Evolutionary conservation across 2,797 vertebrate genomes (phyloP), one percentile per base, ranked within the genome.

Genomic region (Sparus aurata): DNA sequence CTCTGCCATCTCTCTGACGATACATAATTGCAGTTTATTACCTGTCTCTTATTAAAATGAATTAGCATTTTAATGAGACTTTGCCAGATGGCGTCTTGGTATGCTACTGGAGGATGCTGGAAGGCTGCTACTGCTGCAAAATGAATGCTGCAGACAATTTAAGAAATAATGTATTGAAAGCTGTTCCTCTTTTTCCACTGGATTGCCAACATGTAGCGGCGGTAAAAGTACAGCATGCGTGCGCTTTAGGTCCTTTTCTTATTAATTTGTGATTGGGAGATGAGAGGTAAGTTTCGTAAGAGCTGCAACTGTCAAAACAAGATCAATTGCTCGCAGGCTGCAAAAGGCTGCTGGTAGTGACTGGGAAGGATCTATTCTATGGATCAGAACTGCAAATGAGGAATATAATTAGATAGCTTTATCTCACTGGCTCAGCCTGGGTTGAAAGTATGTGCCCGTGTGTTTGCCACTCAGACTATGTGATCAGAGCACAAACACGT

Each of bases 21-120:
- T 94, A 96, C 92, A 90, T 96, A 96, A 96, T 96, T 96, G 95
- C 93, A 95, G 94, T 95, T 96, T 96, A 96, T 97, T 96, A 96
- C 94, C 92, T 93, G 94, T 93, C 93, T 95, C 92, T 95, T 96
- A 96, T 97, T 96, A 96, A 95, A 96, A 96, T 91, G 94, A 95
- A 96, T 97, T 96, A 95, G 95, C 96, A 96, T 97, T 95, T 96
- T 95, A 95, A 92, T 89, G 93, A 95, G 94, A 73, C 87, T 90
- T 89, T 95, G 92, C 92, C 94, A 95, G 95, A 95, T 95, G 94
- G 95, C 72, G 86, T 89, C 91, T 94, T 92, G 91, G 93, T 94
- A 81, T 93, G 90, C 87, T 82, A 85, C 82, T 89, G 80, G 90
- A 94, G 85, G 83, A 88, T 73, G 78, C 89, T 91, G 85, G 69